A percentile compares a stretch with the other conserved stretches of the same genome.
Conservation (phyloP, 1,140 invertebrate genomes). For the Achroia grisella region DNA sequence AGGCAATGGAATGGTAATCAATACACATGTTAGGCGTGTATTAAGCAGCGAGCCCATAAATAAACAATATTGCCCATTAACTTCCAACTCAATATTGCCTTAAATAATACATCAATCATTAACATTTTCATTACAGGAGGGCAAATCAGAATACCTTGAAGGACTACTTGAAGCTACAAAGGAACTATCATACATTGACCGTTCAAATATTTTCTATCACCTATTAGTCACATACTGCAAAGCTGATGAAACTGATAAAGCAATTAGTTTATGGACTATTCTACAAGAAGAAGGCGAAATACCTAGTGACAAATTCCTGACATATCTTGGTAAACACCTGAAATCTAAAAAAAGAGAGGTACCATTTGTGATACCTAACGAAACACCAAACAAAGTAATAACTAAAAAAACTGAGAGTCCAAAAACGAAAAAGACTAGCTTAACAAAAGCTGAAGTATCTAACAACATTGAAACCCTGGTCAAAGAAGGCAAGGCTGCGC, state of each 20-base stretch:
- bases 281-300: constrained; percentile 87
- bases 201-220: constrained; percentile 83
- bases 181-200: constrained; percentile 82
- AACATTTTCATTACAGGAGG: constrained; percentile 64
- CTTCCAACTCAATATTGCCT: no score
- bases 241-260: constrained; percentile 80
- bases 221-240: constrained; percentile 81
- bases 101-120: constrained; percentile 16
- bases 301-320: constrained; percentile 80
- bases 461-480: constrained; percentile 37
- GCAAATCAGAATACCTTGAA: constrained; percentile 80
- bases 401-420: constrained; percentile 8
- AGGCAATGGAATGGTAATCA: no score
- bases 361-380: constrained; percentile 79
- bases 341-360: constrained; percentile 77
- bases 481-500: constrained; percentile 66
- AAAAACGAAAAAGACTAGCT: constrained; percentile 8
- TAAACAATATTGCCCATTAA: no score
- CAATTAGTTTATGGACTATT: constrained; percentile 82
- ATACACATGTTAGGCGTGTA: no score
- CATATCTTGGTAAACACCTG: constrained; percentile 78
- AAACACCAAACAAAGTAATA: background rate
- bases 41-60: no score
- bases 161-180: constrained; percentile 83
- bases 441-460: constrained; percentile 27